Evolutionary conservation across 2,797 vertebrate genomes (phyloP).

Genomic region (Pitangus sulphuratus): DNA sequence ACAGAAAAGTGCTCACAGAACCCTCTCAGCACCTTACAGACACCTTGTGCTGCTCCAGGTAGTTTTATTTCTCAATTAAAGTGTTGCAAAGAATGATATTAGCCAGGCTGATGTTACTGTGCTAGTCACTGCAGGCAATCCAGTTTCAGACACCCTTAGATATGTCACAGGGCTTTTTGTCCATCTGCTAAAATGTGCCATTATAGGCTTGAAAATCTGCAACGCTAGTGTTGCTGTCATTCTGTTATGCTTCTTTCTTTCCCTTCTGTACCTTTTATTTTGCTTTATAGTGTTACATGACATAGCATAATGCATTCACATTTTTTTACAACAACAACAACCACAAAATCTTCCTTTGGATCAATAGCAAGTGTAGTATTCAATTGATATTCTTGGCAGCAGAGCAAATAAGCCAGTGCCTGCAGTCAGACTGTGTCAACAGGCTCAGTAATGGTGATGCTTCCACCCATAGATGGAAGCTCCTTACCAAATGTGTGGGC

Average conservation of each 20-base stretch:
- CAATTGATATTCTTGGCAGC: conserved; percentile 60
- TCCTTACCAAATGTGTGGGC: not conserved
- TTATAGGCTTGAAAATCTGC: not conserved
- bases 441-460: rapidly evolving
- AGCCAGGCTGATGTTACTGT: not conserved
- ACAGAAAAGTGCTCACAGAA: rapidly evolving
- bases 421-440: not conserved
- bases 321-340: conserved; percentile 19
- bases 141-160: not conserved
- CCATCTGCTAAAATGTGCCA: not conserved
- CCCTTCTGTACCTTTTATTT: conserved; percentile 3
- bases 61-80: not conserved
- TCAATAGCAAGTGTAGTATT: conserved; percentile 46
- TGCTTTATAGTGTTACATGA: conserved; percentile 23
- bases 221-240: not conserved
- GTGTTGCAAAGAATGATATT: not conserved
- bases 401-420: conserved; percentile 20
- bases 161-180: not conserved
- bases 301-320: conserved; percentile 25
- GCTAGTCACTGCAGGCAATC: not conserved
- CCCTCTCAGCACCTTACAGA: not conserved
- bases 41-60: not conserved
- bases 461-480: not conserved
- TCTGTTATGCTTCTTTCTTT: conserved; percentile 2
- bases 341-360: conserved; percentile 31